Evolutionary conservation across 2,888 invertebrate genomes (phyloP).

Genomic region (Megalurothrips usitatus): DNA sequence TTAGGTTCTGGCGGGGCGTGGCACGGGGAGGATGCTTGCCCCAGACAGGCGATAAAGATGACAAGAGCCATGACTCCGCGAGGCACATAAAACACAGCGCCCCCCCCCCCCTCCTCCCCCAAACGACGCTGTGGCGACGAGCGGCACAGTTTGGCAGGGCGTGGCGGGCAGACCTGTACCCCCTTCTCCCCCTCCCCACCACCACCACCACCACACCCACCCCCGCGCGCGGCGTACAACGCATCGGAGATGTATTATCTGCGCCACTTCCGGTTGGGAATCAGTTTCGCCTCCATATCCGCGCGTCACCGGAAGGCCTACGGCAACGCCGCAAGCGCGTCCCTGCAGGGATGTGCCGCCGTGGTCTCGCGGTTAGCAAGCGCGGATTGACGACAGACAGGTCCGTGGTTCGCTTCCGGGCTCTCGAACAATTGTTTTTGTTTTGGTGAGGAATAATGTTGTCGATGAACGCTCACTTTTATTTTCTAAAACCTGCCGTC

Average conservation of each 20-base stretch:
- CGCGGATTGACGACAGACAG: too few species aligned
- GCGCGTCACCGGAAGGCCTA: too few species aligned
- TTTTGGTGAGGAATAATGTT: too few species aligned
- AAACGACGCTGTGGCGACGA: slow-evolving; percentile 8
- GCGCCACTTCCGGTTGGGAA: not conserved
- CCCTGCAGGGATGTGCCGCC: too few species aligned
- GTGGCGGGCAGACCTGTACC: not conserved
- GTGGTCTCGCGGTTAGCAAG: too few species aligned
- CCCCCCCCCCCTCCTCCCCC: not conserved
- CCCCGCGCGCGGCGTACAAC: not conserved
- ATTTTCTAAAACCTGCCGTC: too few species aligned
- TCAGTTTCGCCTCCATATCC: not conserved
- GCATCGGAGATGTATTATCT: slow-evolving; percentile 16
- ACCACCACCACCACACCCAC: not conserved
- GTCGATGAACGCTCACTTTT: too few species aligned
- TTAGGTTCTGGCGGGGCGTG: not conserved
- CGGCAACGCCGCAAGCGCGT: too few species aligned
- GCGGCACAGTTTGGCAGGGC: not conserved
- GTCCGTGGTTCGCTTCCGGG: too few species aligned
- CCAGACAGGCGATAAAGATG: slow-evolving; percentile 26
- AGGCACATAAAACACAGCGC: slow-evolving; percentile 21
- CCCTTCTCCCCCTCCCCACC: not conserved
- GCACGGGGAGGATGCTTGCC: not conserved
- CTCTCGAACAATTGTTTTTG: too few species aligned
- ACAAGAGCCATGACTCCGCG: slow-evolving; percentile 20